These are phyloP conservation scores for Knipowitschia caucasica DNA, from an alignment of 2,797 vertebrate species.

Conservation along the genomic window DNA sequence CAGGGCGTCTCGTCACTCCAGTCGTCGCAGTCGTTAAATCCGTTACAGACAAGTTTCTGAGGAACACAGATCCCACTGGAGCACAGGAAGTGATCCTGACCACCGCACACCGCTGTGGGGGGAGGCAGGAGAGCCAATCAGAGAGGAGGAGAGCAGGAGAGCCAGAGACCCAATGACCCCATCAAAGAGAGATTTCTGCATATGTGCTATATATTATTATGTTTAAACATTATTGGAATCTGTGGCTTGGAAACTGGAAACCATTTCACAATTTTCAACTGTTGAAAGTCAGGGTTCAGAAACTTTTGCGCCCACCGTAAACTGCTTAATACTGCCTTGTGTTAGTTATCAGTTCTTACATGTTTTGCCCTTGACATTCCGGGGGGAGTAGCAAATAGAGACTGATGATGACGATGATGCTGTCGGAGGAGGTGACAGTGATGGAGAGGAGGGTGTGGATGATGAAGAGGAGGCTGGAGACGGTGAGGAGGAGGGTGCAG, in stretches of 20 bases:
- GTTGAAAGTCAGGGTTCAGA: too few relatives aligned
- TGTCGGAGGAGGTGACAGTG: background rate
- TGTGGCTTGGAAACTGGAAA: too few relatives aligned
- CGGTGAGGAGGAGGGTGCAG: background rate
- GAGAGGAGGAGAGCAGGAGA: background rate
- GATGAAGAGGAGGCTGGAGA: background rate
- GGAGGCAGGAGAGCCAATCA: too few relatives aligned
- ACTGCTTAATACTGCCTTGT: too few relatives aligned
- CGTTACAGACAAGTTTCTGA: conserved; percentile 87
- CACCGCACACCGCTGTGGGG: conserved; percentile 80
- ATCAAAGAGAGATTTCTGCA: too few relatives aligned
- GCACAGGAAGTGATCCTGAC: conserved; percentile 84
- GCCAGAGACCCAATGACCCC: too few relatives aligned
- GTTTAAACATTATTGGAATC: too few relatives aligned
- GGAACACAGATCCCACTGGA: conserved; percentile 84
- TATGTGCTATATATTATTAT: too few relatives aligned
- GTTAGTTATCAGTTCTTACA: conserved; percentile 61
- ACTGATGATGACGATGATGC: background rate
- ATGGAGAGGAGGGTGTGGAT: background rate
- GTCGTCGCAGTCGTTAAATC: conserved; percentile 93
- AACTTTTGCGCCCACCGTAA: too few relatives aligned
- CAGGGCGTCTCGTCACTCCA: conserved; percentile 93
- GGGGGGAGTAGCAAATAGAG: conserved; percentile 81
- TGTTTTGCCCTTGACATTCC: conserved; percentile 79
- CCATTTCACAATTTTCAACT: too few relatives aligned